Conservation (phyloP, 37 sponge, comb jelly and placozoan genomes). For the Amphimedon queenslandica region DNA sequence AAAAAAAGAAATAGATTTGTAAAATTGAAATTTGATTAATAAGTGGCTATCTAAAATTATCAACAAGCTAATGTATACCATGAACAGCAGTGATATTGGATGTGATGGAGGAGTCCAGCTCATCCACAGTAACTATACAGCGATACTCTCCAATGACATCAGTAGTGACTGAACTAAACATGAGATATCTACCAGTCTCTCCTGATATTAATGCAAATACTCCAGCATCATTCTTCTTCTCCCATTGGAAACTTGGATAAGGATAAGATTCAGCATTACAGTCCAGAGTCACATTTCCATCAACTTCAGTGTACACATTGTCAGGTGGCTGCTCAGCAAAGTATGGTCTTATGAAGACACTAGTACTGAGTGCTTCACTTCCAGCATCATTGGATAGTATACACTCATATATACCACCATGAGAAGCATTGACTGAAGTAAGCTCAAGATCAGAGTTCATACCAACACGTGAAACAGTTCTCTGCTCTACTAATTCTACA, state of each 20-base stretch:
- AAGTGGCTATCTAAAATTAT: not conserved
- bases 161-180: not conserved
- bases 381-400: conserved; percentile 57
- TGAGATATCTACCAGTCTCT: not conserved
- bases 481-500: too few relatives aligned
- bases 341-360: conserved; percentile 19
- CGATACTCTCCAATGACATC: not conserved
- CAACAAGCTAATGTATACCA: not conserved
- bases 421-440: not conserved
- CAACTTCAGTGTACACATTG: conserved; percentile 6
- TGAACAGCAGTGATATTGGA: not conserved
- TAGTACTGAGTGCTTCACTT: conserved; percentile 1
- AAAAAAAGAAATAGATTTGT: too few relatives aligned
- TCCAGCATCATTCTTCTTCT: not conserved
- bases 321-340: conserved; percentile 3
- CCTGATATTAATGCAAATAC: not conserved
- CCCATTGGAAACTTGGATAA: conserved; percentile 10
- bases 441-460: not conserved
- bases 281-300: conserved; percentile 7
- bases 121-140: conserved; percentile 9
- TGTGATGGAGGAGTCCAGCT: too few relatives aligned
- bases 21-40: too few relatives aligned
- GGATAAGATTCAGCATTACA: conserved; percentile 39
- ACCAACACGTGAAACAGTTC: too few relatives aligned
- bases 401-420: conserved; percentile 49